A percentile compares a stretch with the other conserved stretches of the same genome.
Conservation (phyloP, 1,140 invertebrate species). For the Choristoneura fumiferana region DNA sequence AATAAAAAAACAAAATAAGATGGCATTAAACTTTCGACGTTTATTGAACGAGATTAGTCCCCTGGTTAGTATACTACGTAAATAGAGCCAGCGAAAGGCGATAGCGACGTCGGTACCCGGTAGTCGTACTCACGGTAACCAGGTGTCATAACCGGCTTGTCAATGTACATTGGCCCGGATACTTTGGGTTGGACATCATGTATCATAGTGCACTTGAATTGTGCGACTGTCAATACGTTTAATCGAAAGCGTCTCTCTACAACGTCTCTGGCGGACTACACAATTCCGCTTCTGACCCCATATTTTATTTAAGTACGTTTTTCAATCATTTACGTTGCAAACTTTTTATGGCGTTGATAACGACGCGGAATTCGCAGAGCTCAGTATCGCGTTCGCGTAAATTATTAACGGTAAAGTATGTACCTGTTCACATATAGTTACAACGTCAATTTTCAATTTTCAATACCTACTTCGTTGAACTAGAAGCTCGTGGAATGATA, state of each 20-base stretch:
- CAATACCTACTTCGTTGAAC: too few relatives aligned
- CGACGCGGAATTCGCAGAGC: conserved; percentile 21
- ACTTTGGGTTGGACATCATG: conserved; percentile 30
- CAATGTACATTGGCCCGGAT: conserved; percentile 40
- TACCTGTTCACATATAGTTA: too few relatives aligned
- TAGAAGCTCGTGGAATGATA: too few relatives aligned
- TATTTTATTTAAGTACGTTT: conserved; percentile 33
- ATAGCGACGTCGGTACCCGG: too few relatives aligned
- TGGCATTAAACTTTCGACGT: too few relatives aligned
- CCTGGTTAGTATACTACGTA: too few relatives aligned
- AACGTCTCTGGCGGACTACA: conserved; percentile 20
- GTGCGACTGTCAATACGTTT: not conserved
- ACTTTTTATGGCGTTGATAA: conserved; percentile 35
- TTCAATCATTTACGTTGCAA: conserved; percentile 30
- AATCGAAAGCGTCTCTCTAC: conserved; percentile 20
- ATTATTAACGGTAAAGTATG: too few relatives aligned
- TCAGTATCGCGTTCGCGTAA: not conserved
- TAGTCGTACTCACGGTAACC: conserved; percentile 39
- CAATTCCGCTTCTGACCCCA: conserved; percentile 17
- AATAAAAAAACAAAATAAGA: too few relatives aligned
- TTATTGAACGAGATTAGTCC: too few relatives aligned
- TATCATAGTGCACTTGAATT: conserved; percentile 24
- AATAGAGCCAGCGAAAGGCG: too few relatives aligned
- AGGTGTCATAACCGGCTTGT: conserved; percentile 35
- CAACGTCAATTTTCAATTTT: too few relatives aligned